Percentiles rank a stretch among this genome's conserved stretches.
phyloP scores from a whole-genome alignment of 2,888 invertebrate species.

The Plagiodera versicolora region DNA sequence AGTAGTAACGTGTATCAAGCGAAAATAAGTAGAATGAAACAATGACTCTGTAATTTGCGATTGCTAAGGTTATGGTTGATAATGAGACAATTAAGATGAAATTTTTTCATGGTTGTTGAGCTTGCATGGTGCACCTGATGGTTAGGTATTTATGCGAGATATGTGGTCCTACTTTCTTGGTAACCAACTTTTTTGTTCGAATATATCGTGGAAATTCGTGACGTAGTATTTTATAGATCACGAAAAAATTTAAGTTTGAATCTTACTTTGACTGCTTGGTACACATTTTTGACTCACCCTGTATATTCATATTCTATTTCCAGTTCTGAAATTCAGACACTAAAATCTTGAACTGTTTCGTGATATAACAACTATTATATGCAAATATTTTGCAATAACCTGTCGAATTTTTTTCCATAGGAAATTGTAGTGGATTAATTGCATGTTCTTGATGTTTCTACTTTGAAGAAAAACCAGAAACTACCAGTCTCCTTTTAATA shows the following conservation, averaged over 20 bases:
- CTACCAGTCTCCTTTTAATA: neutral
- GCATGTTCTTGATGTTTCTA: too few species aligned
- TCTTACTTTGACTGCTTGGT: too few species aligned
- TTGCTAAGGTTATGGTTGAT: slow-evolving; percentile 20
- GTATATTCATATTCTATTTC: too few species aligned
- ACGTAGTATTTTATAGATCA: too few species aligned
- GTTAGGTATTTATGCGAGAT: neutral
- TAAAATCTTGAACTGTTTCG: too few species aligned
- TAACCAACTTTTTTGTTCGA: neutral
- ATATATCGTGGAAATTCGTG: neutral
- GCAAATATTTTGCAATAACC: neutral
- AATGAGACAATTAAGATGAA: slow-evolving; percentile 24
- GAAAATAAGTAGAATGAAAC: slow-evolving; percentile 28
- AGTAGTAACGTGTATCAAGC: slow-evolving; percentile 12
- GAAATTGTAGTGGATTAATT: neutral
- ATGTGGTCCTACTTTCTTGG: neutral
- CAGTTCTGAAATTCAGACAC: too few species aligned
- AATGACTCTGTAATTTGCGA: slow-evolving; percentile 18
- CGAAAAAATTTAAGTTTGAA: too few species aligned
- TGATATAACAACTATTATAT: neutral
- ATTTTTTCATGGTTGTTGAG: slow-evolving; percentile 18
- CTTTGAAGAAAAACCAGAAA: neutral
- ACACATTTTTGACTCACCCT: too few species aligned
- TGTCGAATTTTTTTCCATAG: neutral
- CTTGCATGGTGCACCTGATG: neutral